phyloP scores from a whole-genome alignment of 1,140 invertebrate species.

The Cydia amplana region DNA sequence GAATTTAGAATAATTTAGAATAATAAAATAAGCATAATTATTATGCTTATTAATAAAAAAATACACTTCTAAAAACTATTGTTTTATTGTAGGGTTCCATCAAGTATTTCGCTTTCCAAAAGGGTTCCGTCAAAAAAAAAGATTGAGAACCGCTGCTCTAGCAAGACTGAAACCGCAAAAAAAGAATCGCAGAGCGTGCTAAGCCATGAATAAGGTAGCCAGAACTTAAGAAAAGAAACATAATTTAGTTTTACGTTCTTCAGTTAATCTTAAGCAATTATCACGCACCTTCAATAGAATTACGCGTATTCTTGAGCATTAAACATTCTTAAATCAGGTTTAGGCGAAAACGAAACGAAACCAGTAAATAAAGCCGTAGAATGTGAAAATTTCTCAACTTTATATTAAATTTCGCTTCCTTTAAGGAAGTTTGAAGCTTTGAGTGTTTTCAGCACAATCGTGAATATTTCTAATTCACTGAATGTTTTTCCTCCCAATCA shows the following conservation, averaged over 20 bases:
- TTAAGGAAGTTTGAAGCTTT: constrained; percentile 11
- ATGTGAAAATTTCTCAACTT: constrained; percentile 7
- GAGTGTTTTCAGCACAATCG: background rate
- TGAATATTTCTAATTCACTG: constrained; percentile 13
- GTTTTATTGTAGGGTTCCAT: no score
- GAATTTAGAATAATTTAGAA: no score
- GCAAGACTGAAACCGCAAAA: no score
- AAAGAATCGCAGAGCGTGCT: no score
- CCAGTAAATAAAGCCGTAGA: constrained; percentile 10
- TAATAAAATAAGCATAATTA: no score
- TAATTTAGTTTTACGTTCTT: background rate
- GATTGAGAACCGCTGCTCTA: no score
- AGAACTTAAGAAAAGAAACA: no score
- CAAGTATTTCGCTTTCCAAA: no score
- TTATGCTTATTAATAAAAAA: no score
- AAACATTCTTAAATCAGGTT: constrained; percentile 1
- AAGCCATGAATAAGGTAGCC: no score
- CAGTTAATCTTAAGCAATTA: background rate
- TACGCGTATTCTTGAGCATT: background rate
- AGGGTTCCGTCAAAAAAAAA: no score
- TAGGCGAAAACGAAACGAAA: background rate
- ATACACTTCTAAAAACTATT: no score
- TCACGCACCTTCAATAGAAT: background rate
- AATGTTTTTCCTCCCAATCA: background rate
- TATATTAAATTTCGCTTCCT: constrained; percentile 24